Conservation (phyloP, 2,888 invertebrate species). For the Pharmacophagus antenor region DNA sequence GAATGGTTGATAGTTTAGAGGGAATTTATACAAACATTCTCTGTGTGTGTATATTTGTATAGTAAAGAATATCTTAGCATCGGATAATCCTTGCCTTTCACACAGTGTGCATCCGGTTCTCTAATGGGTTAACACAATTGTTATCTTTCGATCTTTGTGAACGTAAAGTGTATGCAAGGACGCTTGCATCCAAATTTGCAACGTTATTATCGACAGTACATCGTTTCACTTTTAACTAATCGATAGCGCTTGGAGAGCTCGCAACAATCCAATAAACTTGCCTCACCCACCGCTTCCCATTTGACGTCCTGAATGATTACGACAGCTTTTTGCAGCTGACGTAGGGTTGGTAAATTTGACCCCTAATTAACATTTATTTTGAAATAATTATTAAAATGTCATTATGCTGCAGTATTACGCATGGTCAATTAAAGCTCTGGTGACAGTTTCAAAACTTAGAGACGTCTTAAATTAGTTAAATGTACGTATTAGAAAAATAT, state of each 20-base stretch:
- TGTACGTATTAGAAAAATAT: too few relatives aligned
- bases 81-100: too few relatives aligned
- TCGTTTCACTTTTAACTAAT: not conserved
- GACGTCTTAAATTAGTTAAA: too few relatives aligned
- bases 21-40: too few relatives aligned
- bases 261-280: not conserved
- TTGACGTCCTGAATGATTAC: conserved; percentile 5
- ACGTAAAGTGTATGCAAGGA: not conserved
- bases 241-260: not conserved
- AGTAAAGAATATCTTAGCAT: too few relatives aligned
- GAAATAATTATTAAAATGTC: not conserved
- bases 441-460: not conserved
- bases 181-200: not conserved
- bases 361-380: not conserved
- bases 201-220: not conserved
- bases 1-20: too few relatives aligned
- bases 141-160: too few relatives aligned
- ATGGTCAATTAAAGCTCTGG: not conserved
- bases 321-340: not conserved
- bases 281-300: not conserved
- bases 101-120: too few relatives aligned
- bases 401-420: not conserved
- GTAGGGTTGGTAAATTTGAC: not conserved
- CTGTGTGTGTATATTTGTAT: too few relatives aligned
- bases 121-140: too few relatives aligned